Evolutionary conservation across 2,113 vertebrate genomes (phyloP).

Genomic region (Hippocampus guttulatus): DNA sequence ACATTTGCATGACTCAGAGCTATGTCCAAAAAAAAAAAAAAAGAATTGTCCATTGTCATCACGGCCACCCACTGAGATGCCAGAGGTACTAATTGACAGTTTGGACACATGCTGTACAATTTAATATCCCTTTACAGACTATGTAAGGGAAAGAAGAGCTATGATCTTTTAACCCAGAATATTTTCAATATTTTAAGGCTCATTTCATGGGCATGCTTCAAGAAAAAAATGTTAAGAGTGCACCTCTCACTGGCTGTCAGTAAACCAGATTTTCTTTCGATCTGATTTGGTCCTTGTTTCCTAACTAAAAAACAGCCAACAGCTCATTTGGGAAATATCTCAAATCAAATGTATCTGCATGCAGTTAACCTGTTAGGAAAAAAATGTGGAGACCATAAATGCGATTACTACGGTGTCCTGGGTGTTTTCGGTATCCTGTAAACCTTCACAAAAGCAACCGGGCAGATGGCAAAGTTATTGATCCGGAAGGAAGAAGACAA

Average conservation of each 20-base stretch:
- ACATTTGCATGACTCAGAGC: conserved; percentile 22
- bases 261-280: conserved; percentile 28
- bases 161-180: not conserved
- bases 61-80: conserved; percentile 2
- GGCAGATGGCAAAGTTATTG: not conserved
- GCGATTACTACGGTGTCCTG: conserved; percentile 16
- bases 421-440: conserved; percentile 14
- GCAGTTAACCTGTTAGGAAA: conserved; percentile 19
- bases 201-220: not conserved
- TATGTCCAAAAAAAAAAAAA: conserved; percentile 7
- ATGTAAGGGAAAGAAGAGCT: not conserved
- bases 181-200: not conserved
- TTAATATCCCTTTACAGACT: not conserved
- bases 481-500: not conserved
- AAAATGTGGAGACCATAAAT: not conserved
- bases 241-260: not conserved
- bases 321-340: conserved; percentile 19
- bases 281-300: conserved; percentile 38
- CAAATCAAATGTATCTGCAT: conserved; percentile 16
- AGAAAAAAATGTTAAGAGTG: conserved; percentile 6
- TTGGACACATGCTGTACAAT: not conserved
- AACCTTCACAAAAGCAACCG: not conserved
- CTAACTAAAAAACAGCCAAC: conserved; percentile 18
- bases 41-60: not conserved
- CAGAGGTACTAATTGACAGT: not conserved